These are phyloP conservation scores for Zophobas morio DNA, from an alignment of 1,140 invertebrate species.

Conservation along the genomic window DNA sequence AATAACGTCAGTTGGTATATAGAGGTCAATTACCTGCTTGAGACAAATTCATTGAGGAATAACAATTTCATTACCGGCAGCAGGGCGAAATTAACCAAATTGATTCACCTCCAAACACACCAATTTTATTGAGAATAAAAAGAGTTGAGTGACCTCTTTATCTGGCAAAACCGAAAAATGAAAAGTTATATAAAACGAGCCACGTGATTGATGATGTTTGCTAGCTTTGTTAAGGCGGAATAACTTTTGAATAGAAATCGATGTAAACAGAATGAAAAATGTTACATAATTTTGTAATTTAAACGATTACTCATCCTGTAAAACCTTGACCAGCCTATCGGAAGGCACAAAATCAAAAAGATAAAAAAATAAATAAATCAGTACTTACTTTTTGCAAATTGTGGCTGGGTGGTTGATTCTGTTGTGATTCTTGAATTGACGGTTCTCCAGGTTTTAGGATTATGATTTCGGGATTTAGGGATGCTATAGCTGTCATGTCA, in stretches of 20 bases:
- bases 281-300: slow-evolving; percentile 31
- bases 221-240: slow-evolving; percentile 29
- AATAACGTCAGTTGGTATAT: slow-evolving; percentile 20
- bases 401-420: slow-evolving; percentile 40
- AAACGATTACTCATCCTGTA: slow-evolving; percentile 21
- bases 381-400: slow-evolving; percentile 62
- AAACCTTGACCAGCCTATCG: slow-evolving; percentile 33
- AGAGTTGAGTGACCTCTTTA: slow-evolving; percentile 6
- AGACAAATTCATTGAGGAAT: slow-evolving; percentile 33
- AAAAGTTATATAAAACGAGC: slow-evolving; percentile 21
- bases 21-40: slow-evolving; percentile 36
- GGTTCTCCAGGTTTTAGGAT: slow-evolving; percentile 59
- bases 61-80: slow-evolving; percentile 23
- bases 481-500: slow-evolving; percentile 90
- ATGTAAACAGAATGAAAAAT: slow-evolving; percentile 37
- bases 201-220: slow-evolving; percentile 31
- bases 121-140: slow-evolving; percentile 5
- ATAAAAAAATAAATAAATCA: slow-evolving; percentile 7
- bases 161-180: neutral
- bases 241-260: slow-evolving; percentile 16
- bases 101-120: slow-evolving; percentile 17
- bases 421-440: slow-evolving; percentile 7
- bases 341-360: slow-evolving; percentile 1
- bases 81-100: slow-evolving; percentile 20
- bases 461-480: slow-evolving; percentile 87